Percentiles rank a stretch among this genome's conserved stretches.
These are phyloP conservation scores for Priocnemis perturbator DNA, from an alignment of 2,888 invertebrate species.

Conservation along the genomic window DNA sequence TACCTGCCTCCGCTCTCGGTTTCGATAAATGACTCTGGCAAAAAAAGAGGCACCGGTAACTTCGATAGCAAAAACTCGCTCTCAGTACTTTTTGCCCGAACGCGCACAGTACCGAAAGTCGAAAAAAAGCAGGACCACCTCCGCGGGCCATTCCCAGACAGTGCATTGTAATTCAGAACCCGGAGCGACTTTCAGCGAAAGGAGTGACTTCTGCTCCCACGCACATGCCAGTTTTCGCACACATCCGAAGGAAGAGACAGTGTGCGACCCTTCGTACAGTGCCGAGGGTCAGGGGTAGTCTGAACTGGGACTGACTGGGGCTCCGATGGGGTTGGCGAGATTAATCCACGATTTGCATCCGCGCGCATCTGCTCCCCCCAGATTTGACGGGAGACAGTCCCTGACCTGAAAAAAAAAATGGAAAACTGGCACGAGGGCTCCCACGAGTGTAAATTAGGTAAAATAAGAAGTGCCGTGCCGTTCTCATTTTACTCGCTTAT, in stretches of 20 bases:
- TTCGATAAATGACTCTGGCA: too few species aligned
- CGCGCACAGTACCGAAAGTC: background rate
- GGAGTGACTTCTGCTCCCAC: slow-evolving; percentile 44
- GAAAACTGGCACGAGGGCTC: slow-evolving; percentile 45
- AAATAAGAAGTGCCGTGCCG: slow-evolving; percentile 10
- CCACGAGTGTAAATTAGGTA: slow-evolving; percentile 50
- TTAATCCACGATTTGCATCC: slow-evolving; percentile 75
- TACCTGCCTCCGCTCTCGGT: background rate
- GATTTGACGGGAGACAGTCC: slow-evolving; percentile 51
- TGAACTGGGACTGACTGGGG: slow-evolving; percentile 53
- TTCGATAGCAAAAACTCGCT: background rate
- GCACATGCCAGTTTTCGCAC: slow-evolving; percentile 69
- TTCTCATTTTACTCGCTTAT: too few species aligned
- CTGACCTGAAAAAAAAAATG: slow-evolving; percentile 54
- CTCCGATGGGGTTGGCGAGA: slow-evolving; percentile 68
- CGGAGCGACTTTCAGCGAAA: slow-evolving; percentile 45
- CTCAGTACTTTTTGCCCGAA: background rate
- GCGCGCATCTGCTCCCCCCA: slow-evolving; percentile 72
- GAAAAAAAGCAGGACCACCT: too few species aligned
- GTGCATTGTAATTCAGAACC: slow-evolving; percentile 57
- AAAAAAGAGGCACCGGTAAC: too few species aligned
- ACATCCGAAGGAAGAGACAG: slow-evolving; percentile 49
- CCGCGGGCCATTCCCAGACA: too few species aligned
- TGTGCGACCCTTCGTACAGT: slow-evolving; percentile 56
- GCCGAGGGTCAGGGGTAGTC: slow-evolving; percentile 59